phyloP scores from a whole-genome alignment of 2,888 invertebrate genomes.

The Hipparchia sbordonii region DNA sequence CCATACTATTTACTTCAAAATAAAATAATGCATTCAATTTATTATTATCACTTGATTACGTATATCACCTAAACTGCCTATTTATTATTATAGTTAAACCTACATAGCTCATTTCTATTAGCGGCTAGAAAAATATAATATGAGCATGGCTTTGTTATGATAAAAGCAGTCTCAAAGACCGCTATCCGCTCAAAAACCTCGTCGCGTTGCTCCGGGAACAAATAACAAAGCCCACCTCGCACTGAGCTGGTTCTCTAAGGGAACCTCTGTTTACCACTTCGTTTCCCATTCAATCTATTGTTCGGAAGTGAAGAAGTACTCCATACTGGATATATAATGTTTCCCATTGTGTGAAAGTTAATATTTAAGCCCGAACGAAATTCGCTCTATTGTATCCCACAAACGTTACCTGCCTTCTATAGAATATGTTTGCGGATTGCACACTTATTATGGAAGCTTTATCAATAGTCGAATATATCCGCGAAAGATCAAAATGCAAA shows the following conservation, averaged over 20 bases:
- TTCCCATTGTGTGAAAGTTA: slow-evolving; percentile 76
- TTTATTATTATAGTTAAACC: background rate
- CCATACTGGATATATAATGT: slow-evolving; percentile 79
- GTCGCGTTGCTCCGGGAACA: slow-evolving; percentile 33
- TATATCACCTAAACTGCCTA: background rate
- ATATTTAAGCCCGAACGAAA: slow-evolving; percentile 78
- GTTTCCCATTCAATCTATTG: slow-evolving; percentile 77
- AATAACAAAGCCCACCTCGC: slow-evolving; percentile 50
- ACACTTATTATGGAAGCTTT: slow-evolving; percentile 62
- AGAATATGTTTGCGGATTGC: slow-evolving; percentile 68
- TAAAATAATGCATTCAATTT: background rate
- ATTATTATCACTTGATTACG: background rate
- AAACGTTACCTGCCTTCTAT: slow-evolving; percentile 74
- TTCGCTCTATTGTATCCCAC: slow-evolving; percentile 68
- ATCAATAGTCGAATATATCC: slow-evolving; percentile 63
- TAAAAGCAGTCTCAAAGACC: slow-evolving; percentile 21
- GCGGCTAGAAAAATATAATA: slow-evolving; percentile 15
- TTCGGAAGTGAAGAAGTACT: slow-evolving; percentile 80
- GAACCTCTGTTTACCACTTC: slow-evolving; percentile 80
- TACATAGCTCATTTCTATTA: background rate
- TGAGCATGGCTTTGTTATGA: slow-evolving; percentile 42
- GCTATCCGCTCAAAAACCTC: slow-evolving; percentile 31
- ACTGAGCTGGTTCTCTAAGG: slow-evolving; percentile 56
- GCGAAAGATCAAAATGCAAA: slow-evolving; percentile 59
- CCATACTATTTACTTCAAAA: too few species aligned